Conservation (phyloP, 1,140 invertebrate genomes). For the Drosophila nasuta region DNA sequence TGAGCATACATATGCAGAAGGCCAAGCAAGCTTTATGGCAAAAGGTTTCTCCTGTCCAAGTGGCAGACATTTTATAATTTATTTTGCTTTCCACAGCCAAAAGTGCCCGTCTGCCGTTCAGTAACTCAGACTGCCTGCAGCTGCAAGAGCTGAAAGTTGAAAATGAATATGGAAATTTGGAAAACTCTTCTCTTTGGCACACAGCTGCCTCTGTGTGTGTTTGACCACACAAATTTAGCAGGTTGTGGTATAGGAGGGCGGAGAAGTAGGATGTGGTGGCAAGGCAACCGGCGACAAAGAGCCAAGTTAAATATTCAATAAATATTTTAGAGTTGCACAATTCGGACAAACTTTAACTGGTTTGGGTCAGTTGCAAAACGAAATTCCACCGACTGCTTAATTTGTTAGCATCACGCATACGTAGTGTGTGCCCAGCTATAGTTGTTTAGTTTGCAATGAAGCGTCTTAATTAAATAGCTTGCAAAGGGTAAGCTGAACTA, state of each 20-base stretch:
- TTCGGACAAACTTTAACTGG: slow-evolving; percentile 20
- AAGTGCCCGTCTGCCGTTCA: not conserved
- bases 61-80: slow-evolving; percentile 30
- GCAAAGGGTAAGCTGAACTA: slow-evolving; percentile 36
- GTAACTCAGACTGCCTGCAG: slow-evolving; percentile 6
- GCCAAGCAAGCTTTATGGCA: slow-evolving; percentile 20
- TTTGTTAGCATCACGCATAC: slow-evolving; percentile 46
- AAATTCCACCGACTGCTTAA: slow-evolving; percentile 14
- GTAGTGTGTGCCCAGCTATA: slow-evolving; percentile 8
- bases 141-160: slow-evolving; percentile 4
- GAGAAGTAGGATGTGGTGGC: not conserved
- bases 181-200: slow-evolving; percentile 21
- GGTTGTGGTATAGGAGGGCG: not conserved
- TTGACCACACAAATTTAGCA: slow-evolving; percentile 28
- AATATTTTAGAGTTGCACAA: slow-evolving; percentile 57
- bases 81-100: slow-evolving; percentile 8
- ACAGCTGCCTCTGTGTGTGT: not conserved
- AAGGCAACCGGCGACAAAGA: slow-evolving; percentile 26
- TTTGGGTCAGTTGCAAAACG: slow-evolving; percentile 9
- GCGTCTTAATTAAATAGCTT: slow-evolving; percentile 68
- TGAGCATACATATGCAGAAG: slow-evolving; percentile 21
- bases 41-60: not conserved
- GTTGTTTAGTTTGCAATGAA: slow-evolving; percentile 18
- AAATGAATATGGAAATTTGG: slow-evolving; percentile 35
- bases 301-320: slow-evolving; percentile 60